These are phyloP conservation scores for Zosterops pallidus DNA, from an alignment of 2,113 vertebrate species.

Conservation along the genomic window DNA sequence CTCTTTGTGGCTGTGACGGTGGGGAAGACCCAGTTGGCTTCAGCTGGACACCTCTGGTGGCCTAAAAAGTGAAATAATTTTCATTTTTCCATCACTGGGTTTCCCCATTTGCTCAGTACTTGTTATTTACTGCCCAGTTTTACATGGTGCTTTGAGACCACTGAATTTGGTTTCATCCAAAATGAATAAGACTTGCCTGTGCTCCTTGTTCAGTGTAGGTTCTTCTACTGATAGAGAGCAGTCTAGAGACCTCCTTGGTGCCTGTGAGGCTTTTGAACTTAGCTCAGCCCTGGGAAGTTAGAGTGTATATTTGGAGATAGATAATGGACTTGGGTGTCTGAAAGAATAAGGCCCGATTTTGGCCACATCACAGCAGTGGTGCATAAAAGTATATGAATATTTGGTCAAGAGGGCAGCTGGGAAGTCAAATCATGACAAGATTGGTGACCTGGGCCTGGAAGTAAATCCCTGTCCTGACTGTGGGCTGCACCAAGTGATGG, in stretches of 20 bases:
- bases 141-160: neutral
- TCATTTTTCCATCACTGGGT: neutral
- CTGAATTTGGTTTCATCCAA: neutral
- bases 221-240: neutral
- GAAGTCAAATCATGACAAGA: neutral
- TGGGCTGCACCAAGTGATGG: neutral
- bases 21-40: neutral
- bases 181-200: neutral
- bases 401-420: neutral
- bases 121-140: neutral
- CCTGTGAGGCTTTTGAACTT: neutral
- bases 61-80: neutral
- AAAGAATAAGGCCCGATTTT: neutral
- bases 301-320: neutral
- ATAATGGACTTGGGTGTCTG: neutral
- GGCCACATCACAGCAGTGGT: neutral
- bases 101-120: neutral
- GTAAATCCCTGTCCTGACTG: neutral
- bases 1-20: neutral
- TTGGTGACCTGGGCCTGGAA: neutral
- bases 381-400: neutral
- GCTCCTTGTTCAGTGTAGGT: rapidly evolving
- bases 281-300: neutral
- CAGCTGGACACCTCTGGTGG: neutral
- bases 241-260: neutral